Evolutionary conservation across 2,113 vertebrate species (phyloP), one percentile per base, ranked within the genome.

Genomic region (Australoheros scitulus): DNA sequence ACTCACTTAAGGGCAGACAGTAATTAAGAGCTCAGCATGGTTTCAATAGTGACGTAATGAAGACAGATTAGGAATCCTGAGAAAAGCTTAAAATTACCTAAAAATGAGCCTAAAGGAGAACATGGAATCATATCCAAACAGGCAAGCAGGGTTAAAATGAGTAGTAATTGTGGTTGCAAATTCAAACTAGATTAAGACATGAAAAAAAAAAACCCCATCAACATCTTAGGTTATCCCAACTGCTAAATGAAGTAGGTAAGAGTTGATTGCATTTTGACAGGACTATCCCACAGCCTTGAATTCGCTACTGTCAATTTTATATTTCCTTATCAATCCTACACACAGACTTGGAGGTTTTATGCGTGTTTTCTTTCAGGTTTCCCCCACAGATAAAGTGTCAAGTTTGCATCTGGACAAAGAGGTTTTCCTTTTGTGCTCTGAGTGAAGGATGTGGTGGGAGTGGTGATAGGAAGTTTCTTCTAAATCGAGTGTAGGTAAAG

Each of bases 371-470:
- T 55, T 72, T 32, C 68, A 74, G 61, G 47, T 61, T 75, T 75
- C 32, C 34, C 76, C 56, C 57, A 81, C 82, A 76, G 76, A 90
- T 76, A 82, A 81, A 34, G 80, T n/a, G 15, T 83, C 77, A 55
- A 22, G 64, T 89, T 34, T 36, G 64, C 5, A 70, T 63, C 74
- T 43, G 50, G 14, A 86, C 77, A 84, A 56, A 57, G 75, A 74
- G 64, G 64, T 56, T 64, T 8, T 26, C 56, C 84, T 86, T 57
- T 90, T 88, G 82, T 88, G 79, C 80, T 65, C 14, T 22, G 26
- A 64, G 24, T 64, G 76, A 78, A 82, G 87, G 88, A 86, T 85
- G 86, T 84, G 72, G 43, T 41, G 83, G 91, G 87, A 82, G 86
- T n/a, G 90, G 86, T 60, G 65, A 52, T 11, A 76, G 82, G 77